Evolutionary conservation across 2,797 vertebrate genomes (phyloP), one percentile per base, ranked within the genome.

Genomic region (Naso thynnoides): DNA sequence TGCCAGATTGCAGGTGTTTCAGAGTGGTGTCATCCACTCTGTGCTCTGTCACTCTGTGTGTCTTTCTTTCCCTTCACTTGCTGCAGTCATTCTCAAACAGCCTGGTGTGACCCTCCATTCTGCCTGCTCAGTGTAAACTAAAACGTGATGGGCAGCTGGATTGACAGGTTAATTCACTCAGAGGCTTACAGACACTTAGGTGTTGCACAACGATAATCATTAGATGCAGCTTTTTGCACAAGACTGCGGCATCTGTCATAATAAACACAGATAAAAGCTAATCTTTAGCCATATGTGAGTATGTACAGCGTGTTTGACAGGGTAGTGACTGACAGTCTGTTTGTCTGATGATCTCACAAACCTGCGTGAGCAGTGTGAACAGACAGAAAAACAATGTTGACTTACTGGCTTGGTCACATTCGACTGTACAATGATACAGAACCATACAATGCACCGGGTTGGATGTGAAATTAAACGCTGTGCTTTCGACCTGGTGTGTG

Each of bases 121-220:
- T 36, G 26, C 0, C 54, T 4, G 23, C 33, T 63, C 48, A 31
- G 41, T 19, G 5, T 71, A 5, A n/a, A 23, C 38, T 42, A 13
- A 53, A 36, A 33, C 4, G 0, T 23, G 45, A 59, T 27, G 18
- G 16, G 61, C 27, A 64, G 55, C 76, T 70, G 62, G 45, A 36
- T 48, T 53, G 55, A 82, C 78, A 55, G 69, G 62, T 81, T 79
- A 29, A 39, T 49, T 72, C 54, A 58, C 52, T 67, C 49, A 38
- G 42, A 70, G 59, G 16, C 23, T 67, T 44, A 52, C 29, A 24
- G 56, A 27, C 48, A 27, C 18, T 58, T 14, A 61, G 44, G 53
- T 14, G 0, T 6, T 10, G 1, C 21, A 45, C 67, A 24, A 67
- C 60, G 39, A 60, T 73, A 26, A 50, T 45, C 60, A 23, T 4